Evolutionary conservation across 2,888 invertebrate genomes (phyloP).

Genomic region (Bugulina stolonifera): DNA sequence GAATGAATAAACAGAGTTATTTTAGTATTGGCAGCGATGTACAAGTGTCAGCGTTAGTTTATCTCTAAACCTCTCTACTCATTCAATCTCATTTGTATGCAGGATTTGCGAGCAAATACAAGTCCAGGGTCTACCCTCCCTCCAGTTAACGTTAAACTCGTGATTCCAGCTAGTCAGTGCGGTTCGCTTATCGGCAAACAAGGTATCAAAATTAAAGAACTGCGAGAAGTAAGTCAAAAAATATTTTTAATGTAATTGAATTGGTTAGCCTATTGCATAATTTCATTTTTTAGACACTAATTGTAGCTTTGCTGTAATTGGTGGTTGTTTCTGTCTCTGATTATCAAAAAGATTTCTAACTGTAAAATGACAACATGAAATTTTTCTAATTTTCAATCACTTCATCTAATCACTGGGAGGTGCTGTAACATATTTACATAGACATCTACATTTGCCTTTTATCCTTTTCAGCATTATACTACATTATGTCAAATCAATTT

Average conservation of each 20-base stretch:
- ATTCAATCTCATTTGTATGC: slow-evolving; percentile 10
- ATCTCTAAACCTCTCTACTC: not conserved
- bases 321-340: too few relatives aligned
- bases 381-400: too few relatives aligned
- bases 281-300: too few relatives aligned
- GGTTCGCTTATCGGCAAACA: slow-evolving; percentile 99
- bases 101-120: slow-evolving; percentile 17
- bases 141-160: slow-evolving; percentile 90
- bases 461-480: too few relatives aligned
- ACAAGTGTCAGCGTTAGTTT: not conserved
- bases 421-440: too few relatives aligned
- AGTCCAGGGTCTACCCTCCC: slow-evolving; percentile 55
- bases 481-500: too few relatives aligned
- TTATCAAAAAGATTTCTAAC: too few relatives aligned
- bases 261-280: too few relatives aligned
- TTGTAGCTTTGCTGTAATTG: too few relatives aligned
- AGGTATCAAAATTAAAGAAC: slow-evolving; percentile 99
- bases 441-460: too few relatives aligned
- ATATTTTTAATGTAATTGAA: not conserved
- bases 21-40: not conserved
- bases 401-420: too few relatives aligned
- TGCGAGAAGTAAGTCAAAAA: slow-evolving; percentile 87
- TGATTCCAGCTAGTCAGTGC: slow-evolving; percentile 98
- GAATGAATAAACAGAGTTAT: not conserved
- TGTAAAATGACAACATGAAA: too few relatives aligned